Base-by-base conservation (phyloP, 2,113 vertebrate species). In the Chamaea fasciata region DNA sequence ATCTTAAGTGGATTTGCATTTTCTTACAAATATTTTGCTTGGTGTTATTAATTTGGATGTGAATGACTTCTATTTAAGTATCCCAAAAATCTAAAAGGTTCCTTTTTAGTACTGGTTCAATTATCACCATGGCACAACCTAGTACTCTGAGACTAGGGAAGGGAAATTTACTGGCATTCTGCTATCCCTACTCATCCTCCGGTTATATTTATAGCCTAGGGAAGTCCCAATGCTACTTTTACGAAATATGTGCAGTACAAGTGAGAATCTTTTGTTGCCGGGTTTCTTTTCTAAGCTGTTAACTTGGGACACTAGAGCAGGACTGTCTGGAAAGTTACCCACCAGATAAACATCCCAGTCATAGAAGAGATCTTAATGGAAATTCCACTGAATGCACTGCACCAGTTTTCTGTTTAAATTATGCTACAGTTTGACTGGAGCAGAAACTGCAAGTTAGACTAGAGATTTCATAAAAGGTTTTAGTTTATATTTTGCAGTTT, bases 171-270 rank as follows among this genome's bases (percentile, higher is more conserved):
- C 84, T 88, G 96, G 93, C 28, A 1, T 37, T 57, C 74, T 88
- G 88, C 90, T 92, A 94, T 82, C 60, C 49, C 47, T 63, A 91
- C 71, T 42, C 44, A 81, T 86, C 88, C 94, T 96, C 74, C 59
- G 83, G 75, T 74, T 90, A 56, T 79, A 95, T 97, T 95, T 97
- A 96, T 96, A 96, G 78, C 87, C 62, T 33, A 71, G 71, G 89
- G 94, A 96, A 95, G 90, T 96, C 91, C 90, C 95, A 95, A 3
- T n/a, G 83, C 81, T 95, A 27, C 94, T 94, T 94, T 95, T 89
- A 91, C 68, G 75, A 82, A 82, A 82, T 84, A 83, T 69, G 81
- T 85, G 73, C 62, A 80, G 82, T 71, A 78, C 70, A 89, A 90
- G 69, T 82, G 87, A 90, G 92, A 84, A 81, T 87, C 81, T 70